Percentiles rank a stretch among this genome's conserved stretches.
These are phyloP conservation scores for Acronicta aceris DNA, from an alignment of 2,888 invertebrate genomes.

Conservation along the genomic window DNA sequence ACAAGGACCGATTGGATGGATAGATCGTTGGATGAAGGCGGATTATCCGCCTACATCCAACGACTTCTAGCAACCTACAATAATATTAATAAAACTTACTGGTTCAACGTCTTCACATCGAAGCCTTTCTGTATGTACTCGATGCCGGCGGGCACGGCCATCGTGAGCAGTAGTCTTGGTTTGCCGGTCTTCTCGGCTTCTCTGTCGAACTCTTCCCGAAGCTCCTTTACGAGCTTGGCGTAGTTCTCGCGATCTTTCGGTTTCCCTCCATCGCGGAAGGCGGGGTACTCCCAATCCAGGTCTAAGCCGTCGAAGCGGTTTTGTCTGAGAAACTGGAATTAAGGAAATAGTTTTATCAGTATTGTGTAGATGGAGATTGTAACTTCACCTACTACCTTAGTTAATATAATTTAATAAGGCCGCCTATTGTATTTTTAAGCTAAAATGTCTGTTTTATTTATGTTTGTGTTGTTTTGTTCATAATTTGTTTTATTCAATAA, in stretches of 20 bases:
- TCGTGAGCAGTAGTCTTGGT: slow-evolving; percentile 93
- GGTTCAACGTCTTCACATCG: slow-evolving; percentile 95
- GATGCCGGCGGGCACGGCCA: slow-evolving; percentile 98
- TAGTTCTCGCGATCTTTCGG: slow-evolving; percentile 96
- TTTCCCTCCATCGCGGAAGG: slow-evolving; percentile 94
- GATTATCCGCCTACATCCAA: no score
- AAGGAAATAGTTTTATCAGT: slow-evolving; percentile 3
- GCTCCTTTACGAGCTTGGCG: slow-evolving; percentile 95
- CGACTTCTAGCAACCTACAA: no score
- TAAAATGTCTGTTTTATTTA: no score
- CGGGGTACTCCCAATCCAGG: slow-evolving; percentile 97
- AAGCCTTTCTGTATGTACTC: slow-evolving; percentile 98
- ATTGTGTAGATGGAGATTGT: not conserved
- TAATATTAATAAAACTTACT: slow-evolving; percentile 84
- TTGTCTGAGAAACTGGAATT: slow-evolving; percentile 93
- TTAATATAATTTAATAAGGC: no score
- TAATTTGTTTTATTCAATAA: no score
- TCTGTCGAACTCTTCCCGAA: slow-evolving; percentile 96
- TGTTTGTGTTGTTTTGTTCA: no score
- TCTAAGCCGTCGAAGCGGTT: slow-evolving; percentile 98
- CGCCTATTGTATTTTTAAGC: no score
- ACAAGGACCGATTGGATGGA: no score
- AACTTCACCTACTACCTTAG: no score
- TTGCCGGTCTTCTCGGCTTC: slow-evolving; percentile 96
- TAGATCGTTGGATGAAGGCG: no score